Conservation (phyloP, 2,113 vertebrate species). For the Phodopus roborovskii region DNA sequence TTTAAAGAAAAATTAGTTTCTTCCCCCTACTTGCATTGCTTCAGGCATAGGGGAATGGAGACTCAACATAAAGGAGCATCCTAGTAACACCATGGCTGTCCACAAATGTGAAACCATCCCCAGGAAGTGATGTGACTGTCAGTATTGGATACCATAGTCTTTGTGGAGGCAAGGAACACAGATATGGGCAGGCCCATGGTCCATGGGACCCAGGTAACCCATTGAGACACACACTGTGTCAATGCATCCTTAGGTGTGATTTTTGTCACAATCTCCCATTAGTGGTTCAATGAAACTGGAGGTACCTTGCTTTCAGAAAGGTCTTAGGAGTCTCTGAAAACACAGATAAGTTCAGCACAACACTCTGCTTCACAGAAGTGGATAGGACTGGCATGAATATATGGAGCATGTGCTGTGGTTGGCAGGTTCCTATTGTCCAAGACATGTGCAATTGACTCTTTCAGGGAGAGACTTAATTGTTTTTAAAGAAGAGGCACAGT, state of each 20-base stretch:
- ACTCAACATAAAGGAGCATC: neutral
- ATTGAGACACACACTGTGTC: neutral
- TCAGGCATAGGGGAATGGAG: neutral
- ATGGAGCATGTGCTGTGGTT: neutral
- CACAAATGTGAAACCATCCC: neutral
- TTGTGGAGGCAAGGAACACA: neutral
- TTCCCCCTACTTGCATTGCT: neutral
- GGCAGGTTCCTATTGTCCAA: neutral
- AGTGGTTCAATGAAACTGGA: neutral
- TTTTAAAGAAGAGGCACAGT: constrained; percentile 15
- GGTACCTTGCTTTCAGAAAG: neutral
- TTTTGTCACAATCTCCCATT: neutral
- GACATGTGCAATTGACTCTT: neutral
- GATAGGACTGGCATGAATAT: neutral
- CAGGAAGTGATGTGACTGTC: neutral
- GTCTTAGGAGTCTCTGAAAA: neutral
- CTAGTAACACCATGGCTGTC: neutral
- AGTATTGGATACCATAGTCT: neutral
- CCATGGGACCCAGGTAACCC: neutral
- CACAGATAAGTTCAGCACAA: neutral
- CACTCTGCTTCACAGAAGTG: neutral
- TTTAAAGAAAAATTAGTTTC: neutral
- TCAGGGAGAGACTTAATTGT: neutral
- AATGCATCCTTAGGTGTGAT: neutral
- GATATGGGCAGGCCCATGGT: neutral